phyloP scores from a whole-genome alignment of 2,113 vertebrate species.

The Amphiprion ocellaris region DNA sequence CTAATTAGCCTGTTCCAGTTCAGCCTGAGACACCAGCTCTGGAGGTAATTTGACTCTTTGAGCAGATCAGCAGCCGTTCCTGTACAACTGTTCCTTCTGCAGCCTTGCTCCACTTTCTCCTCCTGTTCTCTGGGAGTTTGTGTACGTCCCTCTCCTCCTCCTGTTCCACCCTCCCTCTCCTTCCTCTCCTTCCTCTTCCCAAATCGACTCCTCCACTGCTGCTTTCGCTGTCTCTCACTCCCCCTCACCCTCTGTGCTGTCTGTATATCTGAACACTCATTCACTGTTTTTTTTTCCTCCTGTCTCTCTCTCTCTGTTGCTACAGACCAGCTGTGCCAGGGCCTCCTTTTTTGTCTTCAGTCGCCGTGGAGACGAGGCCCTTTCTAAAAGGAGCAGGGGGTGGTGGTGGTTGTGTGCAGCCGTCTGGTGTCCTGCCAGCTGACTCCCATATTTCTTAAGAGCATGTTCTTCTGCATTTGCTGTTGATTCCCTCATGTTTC shows the following conservation, averaged over 20 bases:
- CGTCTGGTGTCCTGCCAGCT: constrained; percentile 63
- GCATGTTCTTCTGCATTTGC: neutral
- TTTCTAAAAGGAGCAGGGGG: constrained; percentile 54
- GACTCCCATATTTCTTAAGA: constrained; percentile 43
- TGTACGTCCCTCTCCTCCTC: constrained; percentile 35
- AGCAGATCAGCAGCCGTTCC: constrained; percentile 35
- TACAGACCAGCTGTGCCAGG: constrained; percentile 78
- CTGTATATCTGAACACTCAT: constrained; percentile 59
- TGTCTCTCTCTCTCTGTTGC: constrained; percentile 31
- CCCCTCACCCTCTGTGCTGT: constrained; percentile 63
- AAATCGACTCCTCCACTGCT: constrained; percentile 35
- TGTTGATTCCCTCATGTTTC: neutral
- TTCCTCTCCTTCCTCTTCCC: constrained; percentile 10
- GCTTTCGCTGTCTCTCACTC: constrained; percentile 55
- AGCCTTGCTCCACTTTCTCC: constrained; percentile 55
- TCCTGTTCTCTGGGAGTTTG: constrained; percentile 49
- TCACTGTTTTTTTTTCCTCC: constrained; percentile 31
- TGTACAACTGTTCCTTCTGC: constrained; percentile 32
- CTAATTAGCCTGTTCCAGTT: constrained; percentile 36
- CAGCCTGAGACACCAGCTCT: constrained; percentile 6
- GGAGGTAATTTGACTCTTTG: constrained; percentile 54
- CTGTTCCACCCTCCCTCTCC: constrained; percentile 15
- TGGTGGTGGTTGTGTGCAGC: constrained; percentile 38
- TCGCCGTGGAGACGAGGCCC: constrained; percentile 76
- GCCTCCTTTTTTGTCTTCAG: constrained; percentile 77